Percentiles rank a stretch among this genome's conserved stretches.
Evolutionary conservation across 2,797 vertebrate species (phyloP).

Genomic region (Sebastes nivosus): DNA sequence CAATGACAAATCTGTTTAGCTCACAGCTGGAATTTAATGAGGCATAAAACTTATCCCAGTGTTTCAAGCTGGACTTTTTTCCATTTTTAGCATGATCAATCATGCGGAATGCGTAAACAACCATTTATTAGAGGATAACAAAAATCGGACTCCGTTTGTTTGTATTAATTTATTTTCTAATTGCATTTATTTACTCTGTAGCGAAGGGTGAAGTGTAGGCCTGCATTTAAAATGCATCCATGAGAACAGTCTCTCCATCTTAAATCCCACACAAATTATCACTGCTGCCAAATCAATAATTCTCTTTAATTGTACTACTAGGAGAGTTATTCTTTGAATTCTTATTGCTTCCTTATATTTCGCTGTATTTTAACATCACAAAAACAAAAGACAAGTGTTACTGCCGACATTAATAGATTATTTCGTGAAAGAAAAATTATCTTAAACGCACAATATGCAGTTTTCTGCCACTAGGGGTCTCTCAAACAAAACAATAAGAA

Average conservation of each 20-base stretch:
- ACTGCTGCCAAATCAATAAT: not conserved
- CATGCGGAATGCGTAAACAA: constrained; percentile 72
- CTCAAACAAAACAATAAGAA: not conserved
- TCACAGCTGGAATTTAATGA: constrained; percentile 71
- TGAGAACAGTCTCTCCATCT: not conserved
- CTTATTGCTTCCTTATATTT: not conserved
- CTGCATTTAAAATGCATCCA: constrained; percentile 20
- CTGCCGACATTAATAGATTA: not conserved
- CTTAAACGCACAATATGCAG: not conserved
- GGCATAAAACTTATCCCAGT: constrained; percentile 50
- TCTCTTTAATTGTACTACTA: not conserved
- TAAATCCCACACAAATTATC: not conserved
- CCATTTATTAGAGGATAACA: constrained; percentile 64
- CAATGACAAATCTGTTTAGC: constrained; percentile 65
- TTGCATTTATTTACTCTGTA: constrained; percentile 50
- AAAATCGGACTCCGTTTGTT: constrained; percentile 62
- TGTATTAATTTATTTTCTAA: constrained; percentile 67
- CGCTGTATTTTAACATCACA: not conserved
- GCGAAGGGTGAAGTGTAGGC: constrained; percentile 47
- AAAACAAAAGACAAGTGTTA: not conserved
- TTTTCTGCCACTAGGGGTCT: not conserved
- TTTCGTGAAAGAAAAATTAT: not conserved
- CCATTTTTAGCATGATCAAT: constrained; percentile 65
- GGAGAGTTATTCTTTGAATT: not conserved
- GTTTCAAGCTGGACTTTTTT: constrained; percentile 54